Conservation (phyloP, 2,113 vertebrate genomes). For the Austrofundulus limnaeus region DNA sequence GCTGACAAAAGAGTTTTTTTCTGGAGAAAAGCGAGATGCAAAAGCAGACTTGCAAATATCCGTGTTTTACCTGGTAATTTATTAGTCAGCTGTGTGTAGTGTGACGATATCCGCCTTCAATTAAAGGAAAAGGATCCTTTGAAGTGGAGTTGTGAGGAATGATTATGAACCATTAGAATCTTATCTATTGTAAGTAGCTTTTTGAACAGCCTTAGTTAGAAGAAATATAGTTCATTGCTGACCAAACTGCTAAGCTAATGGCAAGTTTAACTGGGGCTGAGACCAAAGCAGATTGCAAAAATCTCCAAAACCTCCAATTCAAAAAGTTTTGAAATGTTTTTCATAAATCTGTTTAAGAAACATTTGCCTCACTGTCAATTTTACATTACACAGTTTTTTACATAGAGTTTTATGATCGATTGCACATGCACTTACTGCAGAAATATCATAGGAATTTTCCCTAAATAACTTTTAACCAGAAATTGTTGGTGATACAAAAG, state of each 20-base stretch:
- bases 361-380: too few species aligned
- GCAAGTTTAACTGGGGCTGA: too few species aligned
- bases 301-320: background rate
- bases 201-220: background rate
- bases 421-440: too few species aligned
- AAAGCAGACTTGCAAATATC: conserved; percentile 45
- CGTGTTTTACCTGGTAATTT: conserved; percentile 29
- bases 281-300: background rate
- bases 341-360: too few species aligned
- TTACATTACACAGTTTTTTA: too few species aligned
- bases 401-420: too few species aligned
- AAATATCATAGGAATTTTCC: too few species aligned
- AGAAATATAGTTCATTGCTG: too few species aligned
- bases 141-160: background rate
- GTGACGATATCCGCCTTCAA: too few species aligned
- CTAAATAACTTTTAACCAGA: too few species aligned
- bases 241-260: too few species aligned
- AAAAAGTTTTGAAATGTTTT: background rate
- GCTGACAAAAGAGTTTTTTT: conserved; percentile 33
- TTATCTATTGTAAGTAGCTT: background rate
- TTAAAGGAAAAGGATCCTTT: background rate
- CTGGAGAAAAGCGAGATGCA: conserved; percentile 55
- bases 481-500: too few species aligned
- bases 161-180: background rate
- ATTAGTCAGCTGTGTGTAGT: background rate